phyloP scores from a whole-genome alignment of 1,140 invertebrate species.

The Meloidogyne chitwoodi region DNA sequence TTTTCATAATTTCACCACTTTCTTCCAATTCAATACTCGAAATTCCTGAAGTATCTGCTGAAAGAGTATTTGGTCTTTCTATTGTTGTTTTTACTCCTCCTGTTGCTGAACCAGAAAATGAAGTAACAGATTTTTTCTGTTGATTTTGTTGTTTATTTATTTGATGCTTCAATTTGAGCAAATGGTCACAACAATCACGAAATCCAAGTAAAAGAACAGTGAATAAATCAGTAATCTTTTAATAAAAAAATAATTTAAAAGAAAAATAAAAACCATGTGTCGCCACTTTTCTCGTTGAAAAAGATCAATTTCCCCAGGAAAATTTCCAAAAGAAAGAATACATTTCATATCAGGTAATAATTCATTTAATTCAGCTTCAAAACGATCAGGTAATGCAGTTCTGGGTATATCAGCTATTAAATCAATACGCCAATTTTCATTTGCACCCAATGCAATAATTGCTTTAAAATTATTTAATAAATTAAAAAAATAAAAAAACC shows the following conservation, averaged over 20 bases:
- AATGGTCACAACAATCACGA: conserved; percentile 47
- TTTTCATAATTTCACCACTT: not conserved
- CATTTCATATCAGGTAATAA: conserved; percentile 42
- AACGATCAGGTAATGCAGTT: conserved; percentile 56
- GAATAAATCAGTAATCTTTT: conserved; percentile 44
- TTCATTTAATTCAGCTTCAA: conserved; percentile 58
- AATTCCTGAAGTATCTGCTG: not conserved
- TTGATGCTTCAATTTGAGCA: conserved; percentile 28
- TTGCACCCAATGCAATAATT: conserved; percentile 30
- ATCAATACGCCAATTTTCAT: conserved; percentile 58
- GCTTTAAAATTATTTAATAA: conserved; percentile 45
- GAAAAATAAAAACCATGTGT: conserved; percentile 17
- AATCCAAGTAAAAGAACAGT: conserved; percentile 39
- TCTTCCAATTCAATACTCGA: not conserved
- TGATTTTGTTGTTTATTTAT: conserved; percentile 43
- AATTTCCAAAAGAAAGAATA: conserved; percentile 44
- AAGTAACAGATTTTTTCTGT: conserved; percentile 19
- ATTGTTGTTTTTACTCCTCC: not conserved
- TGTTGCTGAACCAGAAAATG: not conserved
- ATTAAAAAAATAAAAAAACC: conserved; percentile 3
- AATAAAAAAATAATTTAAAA: no score
- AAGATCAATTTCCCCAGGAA: conserved; percentile 48
- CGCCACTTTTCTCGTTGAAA: conserved; percentile 47
- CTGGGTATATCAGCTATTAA: conserved; percentile 41
- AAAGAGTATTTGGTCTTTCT: not conserved